These are phyloP conservation scores for Plestiodon gilberti DNA, from an alignment of 2,113 vertebrate genomes.

Conservation along the genomic window DNA sequence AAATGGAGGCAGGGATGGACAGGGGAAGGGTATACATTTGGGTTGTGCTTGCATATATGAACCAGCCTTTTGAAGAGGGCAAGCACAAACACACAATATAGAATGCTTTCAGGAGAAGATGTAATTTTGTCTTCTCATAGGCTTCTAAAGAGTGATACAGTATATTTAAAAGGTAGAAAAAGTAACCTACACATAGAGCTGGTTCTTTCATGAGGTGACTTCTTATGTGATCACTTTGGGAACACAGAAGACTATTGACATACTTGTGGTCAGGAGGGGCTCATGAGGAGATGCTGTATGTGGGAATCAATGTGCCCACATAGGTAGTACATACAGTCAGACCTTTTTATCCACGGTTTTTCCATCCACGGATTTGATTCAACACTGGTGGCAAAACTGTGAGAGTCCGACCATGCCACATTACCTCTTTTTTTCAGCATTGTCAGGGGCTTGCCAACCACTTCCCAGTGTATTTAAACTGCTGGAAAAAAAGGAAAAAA, in stretches of 20 bases:
- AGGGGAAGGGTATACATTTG: not conserved
- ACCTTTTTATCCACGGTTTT: too few relatives aligned
- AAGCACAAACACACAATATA: not conserved
- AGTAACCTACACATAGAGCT: not conserved
- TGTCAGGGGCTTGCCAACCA: too few relatives aligned
- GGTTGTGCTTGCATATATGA: not conserved
- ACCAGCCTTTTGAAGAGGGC: slow-evolving; percentile 23
- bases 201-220: not conserved
- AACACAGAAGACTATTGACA: not conserved
- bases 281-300: not conserved
- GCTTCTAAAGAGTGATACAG: not conserved
- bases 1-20: not conserved
- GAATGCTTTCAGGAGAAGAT: slow-evolving; percentile 1
- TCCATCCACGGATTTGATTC: too few relatives aligned
- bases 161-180: slow-evolving; percentile 6
- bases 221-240: not conserved
- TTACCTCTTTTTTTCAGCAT: too few relatives aligned
- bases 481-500: too few relatives aligned
- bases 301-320: not conserved
- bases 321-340: not conserved
- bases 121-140: slow-evolving; percentile 22
- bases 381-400: too few relatives aligned
- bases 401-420: too few relatives aligned
- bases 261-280: not conserved
- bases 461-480: too few relatives aligned